These are phyloP conservation scores for Rafetus swinhoei DNA, from an alignment of 2,113 vertebrate species.

Conservation along the genomic window DNA sequence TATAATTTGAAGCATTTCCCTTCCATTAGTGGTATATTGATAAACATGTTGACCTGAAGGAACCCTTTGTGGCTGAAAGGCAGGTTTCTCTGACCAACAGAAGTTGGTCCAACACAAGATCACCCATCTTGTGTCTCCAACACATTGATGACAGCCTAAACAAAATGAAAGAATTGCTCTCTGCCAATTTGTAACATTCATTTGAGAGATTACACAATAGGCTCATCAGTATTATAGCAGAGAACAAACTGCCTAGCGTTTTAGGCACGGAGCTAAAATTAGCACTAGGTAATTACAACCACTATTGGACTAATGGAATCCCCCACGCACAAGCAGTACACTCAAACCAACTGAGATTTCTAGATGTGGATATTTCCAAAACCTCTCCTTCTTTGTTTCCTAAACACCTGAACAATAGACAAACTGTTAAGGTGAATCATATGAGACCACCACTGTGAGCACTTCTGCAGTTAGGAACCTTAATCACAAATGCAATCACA, in stretches of 20 bases:
- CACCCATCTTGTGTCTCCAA: not conserved
- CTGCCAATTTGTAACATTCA: not conserved
- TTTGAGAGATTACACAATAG: not conserved
- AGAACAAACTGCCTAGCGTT: not conserved
- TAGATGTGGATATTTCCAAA: not conserved
- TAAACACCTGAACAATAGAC: not conserved
- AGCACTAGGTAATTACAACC: not conserved
- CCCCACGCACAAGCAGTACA: not conserved
- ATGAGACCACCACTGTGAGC: not conserved
- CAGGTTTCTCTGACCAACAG: not conserved
- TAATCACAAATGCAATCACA: not conserved
- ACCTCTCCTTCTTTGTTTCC: not conserved
- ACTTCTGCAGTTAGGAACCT: not conserved
- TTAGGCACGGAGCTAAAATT: not conserved
- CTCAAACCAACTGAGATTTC: not conserved
- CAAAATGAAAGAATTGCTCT: not conserved
- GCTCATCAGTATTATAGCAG: not conserved
- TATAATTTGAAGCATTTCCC: not conserved
- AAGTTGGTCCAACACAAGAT: not conserved
- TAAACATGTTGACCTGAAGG: not conserved
- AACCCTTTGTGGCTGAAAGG: not conserved
- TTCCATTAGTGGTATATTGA: not conserved
- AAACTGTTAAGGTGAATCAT: not conserved
- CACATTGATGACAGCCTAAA: not conserved
- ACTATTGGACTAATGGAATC: not conserved